phyloP scores from a whole-genome alignment of 2,888 invertebrate genomes.

The Tupiocoris notatus region DNA sequence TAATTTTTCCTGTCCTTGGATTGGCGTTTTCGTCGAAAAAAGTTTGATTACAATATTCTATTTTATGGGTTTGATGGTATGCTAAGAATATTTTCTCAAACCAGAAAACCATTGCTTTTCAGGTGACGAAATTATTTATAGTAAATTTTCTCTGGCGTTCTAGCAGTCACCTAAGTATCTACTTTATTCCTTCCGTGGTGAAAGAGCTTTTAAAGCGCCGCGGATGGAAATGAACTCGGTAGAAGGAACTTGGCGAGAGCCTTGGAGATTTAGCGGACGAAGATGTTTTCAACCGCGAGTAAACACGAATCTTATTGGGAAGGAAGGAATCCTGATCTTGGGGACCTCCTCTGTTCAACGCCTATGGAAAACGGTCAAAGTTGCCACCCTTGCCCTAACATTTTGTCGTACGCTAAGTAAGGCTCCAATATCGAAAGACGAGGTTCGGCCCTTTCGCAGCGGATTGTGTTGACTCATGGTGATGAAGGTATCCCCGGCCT shows the following conservation, averaged over 20 bases:
- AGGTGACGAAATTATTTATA: no score
- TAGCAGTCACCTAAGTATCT: no score
- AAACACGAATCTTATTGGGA: conserved; percentile 36
- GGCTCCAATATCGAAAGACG: conserved; percentile 8
- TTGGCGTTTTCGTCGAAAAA: no score
- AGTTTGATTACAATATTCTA: no score
- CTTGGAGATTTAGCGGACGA: conserved; percentile 15
- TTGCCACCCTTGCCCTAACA: not conserved
- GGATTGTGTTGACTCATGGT: conserved; percentile 27
- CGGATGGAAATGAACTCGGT: not conserved
- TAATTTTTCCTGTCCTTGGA: no score
- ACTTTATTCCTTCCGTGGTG: no score
- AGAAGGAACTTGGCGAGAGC: not conserved
- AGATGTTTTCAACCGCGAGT: conserved; percentile 32
- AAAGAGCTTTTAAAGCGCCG: no score
- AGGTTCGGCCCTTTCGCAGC: conserved; percentile 1
- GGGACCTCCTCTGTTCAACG: no score
- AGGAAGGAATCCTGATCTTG: not conserved
- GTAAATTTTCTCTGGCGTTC: no score
- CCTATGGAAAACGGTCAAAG: not conserved
- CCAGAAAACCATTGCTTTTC: no score
- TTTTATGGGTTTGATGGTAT: no score
- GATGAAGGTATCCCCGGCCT: not conserved
- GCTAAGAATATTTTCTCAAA: no score
- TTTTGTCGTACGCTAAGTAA: not conserved